Conservation (phyloP, 2,113 vertebrate species). For the Arvicanthis niloticus region DNA sequence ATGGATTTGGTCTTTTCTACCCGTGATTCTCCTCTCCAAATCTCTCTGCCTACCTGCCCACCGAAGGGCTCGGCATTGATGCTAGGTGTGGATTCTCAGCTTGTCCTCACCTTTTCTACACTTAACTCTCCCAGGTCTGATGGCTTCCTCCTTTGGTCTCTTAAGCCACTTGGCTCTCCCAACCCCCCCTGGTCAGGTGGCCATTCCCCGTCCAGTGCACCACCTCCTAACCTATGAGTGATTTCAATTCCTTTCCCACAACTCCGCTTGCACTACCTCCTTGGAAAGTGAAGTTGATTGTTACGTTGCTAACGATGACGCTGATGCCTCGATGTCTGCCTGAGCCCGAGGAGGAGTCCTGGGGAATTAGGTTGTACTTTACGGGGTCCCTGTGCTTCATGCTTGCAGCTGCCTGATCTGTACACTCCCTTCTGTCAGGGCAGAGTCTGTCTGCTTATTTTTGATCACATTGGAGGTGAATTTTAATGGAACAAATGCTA, state of each 20-base stretch:
- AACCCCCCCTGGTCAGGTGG: not conserved
- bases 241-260: not conserved
- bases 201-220: not conserved
- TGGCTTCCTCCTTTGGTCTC: not conserved
- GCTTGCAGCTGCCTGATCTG: too few relatives aligned
- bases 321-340: not conserved
- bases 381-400: not conserved
- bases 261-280: not conserved
- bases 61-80: not conserved
- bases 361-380: too few relatives aligned
- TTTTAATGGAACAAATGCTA: not conserved
- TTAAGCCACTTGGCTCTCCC: too few relatives aligned
- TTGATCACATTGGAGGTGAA: not conserved
- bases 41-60: too few relatives aligned
- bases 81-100: too few relatives aligned
- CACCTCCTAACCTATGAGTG: not conserved
- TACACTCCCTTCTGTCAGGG: not conserved
- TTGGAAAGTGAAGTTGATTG: not conserved
- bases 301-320: not conserved
- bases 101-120: accelerated
- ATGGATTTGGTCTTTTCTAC: not conserved
- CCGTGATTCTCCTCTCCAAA: not conserved
- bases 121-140: not conserved
- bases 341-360: not conserved
- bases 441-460: not conserved